Base-by-base conservation (phyloP, 2,888 invertebrate species). In the Idaea dimidiata region DNA sequence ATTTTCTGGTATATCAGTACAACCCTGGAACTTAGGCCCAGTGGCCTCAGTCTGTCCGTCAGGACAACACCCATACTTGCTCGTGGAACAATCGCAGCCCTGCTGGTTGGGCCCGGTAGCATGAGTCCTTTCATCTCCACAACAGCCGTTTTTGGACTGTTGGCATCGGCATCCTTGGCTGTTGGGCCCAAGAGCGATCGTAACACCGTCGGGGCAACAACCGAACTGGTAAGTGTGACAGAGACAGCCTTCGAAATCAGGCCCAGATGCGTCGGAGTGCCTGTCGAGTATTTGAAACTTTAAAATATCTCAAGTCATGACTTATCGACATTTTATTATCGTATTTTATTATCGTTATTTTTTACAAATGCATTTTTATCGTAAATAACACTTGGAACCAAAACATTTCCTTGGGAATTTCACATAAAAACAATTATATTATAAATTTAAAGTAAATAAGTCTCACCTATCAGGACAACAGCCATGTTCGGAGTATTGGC, bases 191-290 rank as follows among this genome's bases (percentile, higher is more conserved):
- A 94, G 94, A 5, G 97, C 97, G 61, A 93, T 84, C 0, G 95
- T 95, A 65, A 95, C 86, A 0, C 97, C 97, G 87, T 98, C 97
- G 0, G 96, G 94, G 77, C 98, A 98, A 79, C 98, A 98, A 1
- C 98, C 98, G 81, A 97, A 97, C 81, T 97, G 97, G 90, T 95
- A 96, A 0, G 97, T 96, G 78, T 95, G 94, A 79, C 97, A 97
- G 0, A 94, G 93, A 79, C 99, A 99, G 14, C 98, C 99, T 73
- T 96, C 94, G 76, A 93, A 95, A 70, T 96, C 94, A 0, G 96
- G 94, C 10, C 98, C 98, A 33, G 88, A 83, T 0, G 99, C 97
- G 59, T 95, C 94, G 16, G 97, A 95, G 79, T 95, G 85, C 66
- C 93, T 93, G 71, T 43, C 14, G 14, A 43, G 10, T 43, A 14